Evolutionary conservation across 2,113 vertebrate species (phyloP).

Genomic region (Pluvianellus socialis): DNA sequence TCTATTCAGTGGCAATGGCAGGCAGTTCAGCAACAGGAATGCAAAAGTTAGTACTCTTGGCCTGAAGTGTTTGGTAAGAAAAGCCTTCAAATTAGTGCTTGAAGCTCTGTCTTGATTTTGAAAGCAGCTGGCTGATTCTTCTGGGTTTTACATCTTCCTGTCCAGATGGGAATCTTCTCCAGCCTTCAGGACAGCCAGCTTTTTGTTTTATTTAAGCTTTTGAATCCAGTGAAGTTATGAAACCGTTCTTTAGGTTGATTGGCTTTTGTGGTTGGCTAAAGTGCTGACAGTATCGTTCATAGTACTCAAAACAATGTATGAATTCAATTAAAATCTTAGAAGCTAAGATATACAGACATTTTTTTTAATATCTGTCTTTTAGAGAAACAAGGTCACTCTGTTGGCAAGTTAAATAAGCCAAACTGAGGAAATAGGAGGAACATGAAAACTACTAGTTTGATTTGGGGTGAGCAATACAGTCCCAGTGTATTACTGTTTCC

Average conservation of each 20-base stretch:
- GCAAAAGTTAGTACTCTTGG: background rate
- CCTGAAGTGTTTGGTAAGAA: background rate
- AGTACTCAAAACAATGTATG: background rate
- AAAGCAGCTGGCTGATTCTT: conserved; percentile 50
- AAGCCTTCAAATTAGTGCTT: background rate
- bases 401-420: conserved; percentile 21
- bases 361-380: background rate
- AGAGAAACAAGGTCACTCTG: conserved; percentile 15
- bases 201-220: background rate
- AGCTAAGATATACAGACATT: background rate
- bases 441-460: background rate
- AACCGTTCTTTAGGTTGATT: background rate
- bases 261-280: conserved; percentile 37
- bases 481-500: background rate
- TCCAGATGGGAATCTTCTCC: conserved; percentile 63
- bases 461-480: background rate
- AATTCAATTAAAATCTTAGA: background rate
- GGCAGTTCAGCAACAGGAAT: background rate
- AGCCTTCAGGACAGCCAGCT: background rate
- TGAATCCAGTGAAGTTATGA: background rate
- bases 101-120: background rate
- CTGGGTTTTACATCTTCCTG: conserved; percentile 51
- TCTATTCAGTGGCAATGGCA: background rate
- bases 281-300: conserved; percentile 42
- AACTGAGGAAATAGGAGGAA: conserved; percentile 31